A percentile compares a stretch with the other conserved stretches of the same genome.
Evolutionary conservation across 2,888 invertebrate genomes (phyloP).

Genomic region (Dasypolia templi): DNA sequence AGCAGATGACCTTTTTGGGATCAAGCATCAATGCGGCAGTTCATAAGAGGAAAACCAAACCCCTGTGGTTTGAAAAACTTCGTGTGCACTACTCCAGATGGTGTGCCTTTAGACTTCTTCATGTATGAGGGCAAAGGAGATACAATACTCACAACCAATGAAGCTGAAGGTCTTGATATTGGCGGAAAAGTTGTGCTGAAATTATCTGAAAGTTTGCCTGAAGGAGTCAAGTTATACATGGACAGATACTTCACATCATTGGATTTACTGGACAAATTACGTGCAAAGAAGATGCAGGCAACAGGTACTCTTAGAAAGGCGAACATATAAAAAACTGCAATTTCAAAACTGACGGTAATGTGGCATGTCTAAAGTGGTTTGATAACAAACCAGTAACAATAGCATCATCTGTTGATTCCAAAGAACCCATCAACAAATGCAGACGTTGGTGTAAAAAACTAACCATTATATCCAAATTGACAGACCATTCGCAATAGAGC

Average conservation of each 20-base stretch:
- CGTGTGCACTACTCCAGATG: slow-evolving; percentile 15
- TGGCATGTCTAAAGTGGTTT: slow-evolving; percentile 24
- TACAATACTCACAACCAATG: neutral
- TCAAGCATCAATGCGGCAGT: slow-evolving; percentile 18
- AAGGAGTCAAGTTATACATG: neutral
- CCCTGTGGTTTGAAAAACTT: slow-evolving; percentile 21
- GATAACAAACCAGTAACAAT: slow-evolving; percentile 32
- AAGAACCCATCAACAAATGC: too few relatives aligned
- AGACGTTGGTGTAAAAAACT: slow-evolving; percentile 21
- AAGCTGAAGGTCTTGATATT: slow-evolving; percentile 16
- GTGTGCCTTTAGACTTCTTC: slow-evolving; percentile 2
- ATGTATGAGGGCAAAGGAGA: slow-evolving; percentile 12
- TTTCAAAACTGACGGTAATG: slow-evolving; percentile 8
- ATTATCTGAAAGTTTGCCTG: neutral
- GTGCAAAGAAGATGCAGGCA: slow-evolving; percentile 20
- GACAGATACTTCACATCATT: neutral
- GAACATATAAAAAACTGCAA: neutral
- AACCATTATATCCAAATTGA: slow-evolving; percentile 8
- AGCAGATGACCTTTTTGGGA: slow-evolving; percentile 19
- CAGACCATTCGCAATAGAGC: slow-evolving; percentile 10
- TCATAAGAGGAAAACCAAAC: slow-evolving; percentile 13
- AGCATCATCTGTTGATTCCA: too few relatives aligned
- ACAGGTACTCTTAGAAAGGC: too few relatives aligned
- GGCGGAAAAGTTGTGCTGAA: slow-evolving; percentile 10
- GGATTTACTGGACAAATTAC: slow-evolving; percentile 18